Evolutionary conservation across 2,797 vertebrate species (phyloP), one percentile per base, ranked within the genome.

Genomic region (Syngnathus acus): DNA sequence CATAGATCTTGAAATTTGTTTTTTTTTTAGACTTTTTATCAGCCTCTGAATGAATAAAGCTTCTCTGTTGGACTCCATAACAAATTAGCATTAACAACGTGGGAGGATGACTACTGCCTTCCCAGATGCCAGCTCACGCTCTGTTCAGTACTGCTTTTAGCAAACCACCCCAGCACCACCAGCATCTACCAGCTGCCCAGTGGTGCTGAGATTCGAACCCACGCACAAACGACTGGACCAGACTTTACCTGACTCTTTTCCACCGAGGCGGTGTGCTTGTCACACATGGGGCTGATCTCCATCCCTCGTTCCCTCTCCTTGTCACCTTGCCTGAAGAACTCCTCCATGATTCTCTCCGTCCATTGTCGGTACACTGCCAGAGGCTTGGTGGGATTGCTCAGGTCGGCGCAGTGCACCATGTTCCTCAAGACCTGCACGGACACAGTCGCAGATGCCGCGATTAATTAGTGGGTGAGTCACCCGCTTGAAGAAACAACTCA

Each of bases 281-380:
- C 95, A 0, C 95, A 98, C 95, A 98, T 98, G 76, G 95, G 95
- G 73, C 95, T 97, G 86, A 98, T 97, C 86, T 97, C 94, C 94
- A 97, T 94, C 63, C 95, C 95, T 1, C 94, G 87, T 77, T 96
- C 95, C 0, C 95, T 85, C 60, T 98, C 95, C 42, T 93, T 92
- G 85, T 98, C 95, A 0, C 95, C 95, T 84, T 98, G 95, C 67
- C 92, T 88, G 90, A 94, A 98, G 87, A 98, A 98, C 87, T 98
- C 95, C 50, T 95, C 91, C 94, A 98, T 95, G 87, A 98, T 97
- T 45, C 95, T 92, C 76, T 95, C 94, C 0, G 95, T 98, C 95
- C 95, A 98, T 70, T 98, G 94, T 64, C 95, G 90, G 74, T 98
- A 98, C 59, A 98, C 91, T 13, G 87, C 90, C 84, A 98, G 85